A percentile compares a stretch with the other conserved stretches of the same genome.
Evolutionary conservation across 2,888 invertebrate genomes (phyloP).

Genomic region (Epirrhoe alternata): DNA sequence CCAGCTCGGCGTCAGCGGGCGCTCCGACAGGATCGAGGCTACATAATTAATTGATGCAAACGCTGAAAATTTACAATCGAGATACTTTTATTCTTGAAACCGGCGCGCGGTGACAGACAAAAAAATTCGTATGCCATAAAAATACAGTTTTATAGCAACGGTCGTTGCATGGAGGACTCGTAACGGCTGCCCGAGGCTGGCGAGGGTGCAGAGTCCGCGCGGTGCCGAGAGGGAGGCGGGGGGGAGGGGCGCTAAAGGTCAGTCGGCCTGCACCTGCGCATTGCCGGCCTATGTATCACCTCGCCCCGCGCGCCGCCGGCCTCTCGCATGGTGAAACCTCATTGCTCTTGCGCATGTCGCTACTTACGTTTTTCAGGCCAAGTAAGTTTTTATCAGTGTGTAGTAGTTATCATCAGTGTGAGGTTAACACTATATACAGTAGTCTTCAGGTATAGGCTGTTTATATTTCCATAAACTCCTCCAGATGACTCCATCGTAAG

Average conservation of each 20-base stretch:
- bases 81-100: background rate
- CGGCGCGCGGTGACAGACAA: too few species aligned
- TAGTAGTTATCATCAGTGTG: too few species aligned
- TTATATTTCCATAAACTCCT: too few species aligned
- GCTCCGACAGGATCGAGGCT: too few species aligned
- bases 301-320: background rate
- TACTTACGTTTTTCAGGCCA: background rate
- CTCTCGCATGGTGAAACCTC: background rate
- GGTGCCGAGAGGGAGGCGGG: slow-evolving; percentile 18
- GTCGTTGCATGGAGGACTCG: slow-evolving; percentile 51
- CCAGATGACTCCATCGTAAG: too few species aligned
- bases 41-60: too few species aligned
- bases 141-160: slow-evolving; percentile 35
- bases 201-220: slow-evolving; percentile 7
- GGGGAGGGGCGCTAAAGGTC: slow-evolving; percentile 51
- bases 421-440: too few species aligned
- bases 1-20: too few species aligned
- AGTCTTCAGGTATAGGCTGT: too few species aligned
- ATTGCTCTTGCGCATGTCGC: background rate
- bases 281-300: slow-evolving; percentile 49
- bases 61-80: too few species aligned
- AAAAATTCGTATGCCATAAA: background rate
- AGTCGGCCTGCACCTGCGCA: slow-evolving; percentile 48
- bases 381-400: background rate
- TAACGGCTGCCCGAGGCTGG: slow-evolving; percentile 31